Evolutionary conservation across 2,113 vertebrate species (phyloP), one percentile per base, ranked within the genome.

Genomic region (Edolisoma coerulescens): DNA sequence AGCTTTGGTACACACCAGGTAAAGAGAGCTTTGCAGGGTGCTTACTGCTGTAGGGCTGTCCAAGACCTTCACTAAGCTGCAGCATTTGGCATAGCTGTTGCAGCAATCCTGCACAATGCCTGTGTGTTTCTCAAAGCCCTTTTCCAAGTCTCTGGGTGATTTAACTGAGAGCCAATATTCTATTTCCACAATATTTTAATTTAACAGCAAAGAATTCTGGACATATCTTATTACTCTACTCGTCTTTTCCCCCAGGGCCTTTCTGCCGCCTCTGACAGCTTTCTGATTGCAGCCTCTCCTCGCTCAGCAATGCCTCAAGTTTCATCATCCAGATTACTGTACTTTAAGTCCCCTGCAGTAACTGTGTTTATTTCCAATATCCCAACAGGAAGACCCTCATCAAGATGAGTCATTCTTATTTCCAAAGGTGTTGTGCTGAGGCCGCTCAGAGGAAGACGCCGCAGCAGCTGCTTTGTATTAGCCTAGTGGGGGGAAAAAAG

Each of bases 321-420:
- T 97, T 89, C 92, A 87, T 97, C 95, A 95, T 85, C 88, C 61
- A 30, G 89, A 94, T 93, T 85, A 95, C 68, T 94, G 85, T 84
- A 97, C 73, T 96, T 94, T 87, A 83, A 45, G 61, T 94, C 87
- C 84, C 94, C 93, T 96, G 91, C 91, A 97, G 97, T 69, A 96
- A 96, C 96, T 81, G 81, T 85, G 92, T 95, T 96, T 95, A 96
- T 96, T 97, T 97, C 85, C 77, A 97, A 67, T 89, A 86, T 80
- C 96, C 96, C 91, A 89, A 93, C 82, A 96, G 88, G 84, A 96
- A 97, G 94, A 97, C 95, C 95, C 93, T 95, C 92, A 95, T 90
- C 69, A 92, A 50, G 93, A 97, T 97, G 96, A 98, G 90, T 97
- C 96, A 97, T 92, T 95, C 24, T 90, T 69, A 59, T 73, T 93